Evolutionary conservation across 2,797 vertebrate species (phyloP), one percentile per base, ranked within the genome.

Genomic region (Antrozous pallidus): DNA sequence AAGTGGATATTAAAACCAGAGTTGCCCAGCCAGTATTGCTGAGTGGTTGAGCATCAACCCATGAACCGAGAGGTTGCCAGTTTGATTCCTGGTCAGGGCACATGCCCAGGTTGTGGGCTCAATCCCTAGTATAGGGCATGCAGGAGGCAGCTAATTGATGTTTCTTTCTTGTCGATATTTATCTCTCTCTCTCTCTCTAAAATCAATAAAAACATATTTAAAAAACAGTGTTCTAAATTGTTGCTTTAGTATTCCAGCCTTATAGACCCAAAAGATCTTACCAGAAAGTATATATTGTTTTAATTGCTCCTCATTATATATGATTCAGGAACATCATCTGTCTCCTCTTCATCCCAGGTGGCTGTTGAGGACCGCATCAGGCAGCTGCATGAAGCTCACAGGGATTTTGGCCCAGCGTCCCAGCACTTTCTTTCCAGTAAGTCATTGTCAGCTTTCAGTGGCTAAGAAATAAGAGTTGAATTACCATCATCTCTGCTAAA

Each of bases 331-430:
- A 95, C 33, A 88, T 96, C 0, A 96, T 91, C 92, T 95, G 88
- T 97, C 86, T 88, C 31, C 94, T 61, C 40, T 97, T 97, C 80
- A 88, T 96, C 94, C 92, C 98, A 99, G 99, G 98, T 99, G 90
- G 99, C 99, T 2, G 98, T 99, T 95, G 98, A 98, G 90, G 99
- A 99, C 77, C 99, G 99, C 94, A 98, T 99, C 96, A 99, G 99
- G 97, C 99, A 99, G 96, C 98, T 99, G 98, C 99, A 99, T 0
- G 99, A 99, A 85, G 99, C 99, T 97, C 99, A 99, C 94, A 98
- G 98, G 93, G 99, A 99, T 97, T 99, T 99, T 96, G 98, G 98
- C 71, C 98, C 98, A 6, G 98, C 98, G 77, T 98, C 99, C 88
- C 99, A 99, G 97, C 98, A 98, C 95, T 99, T 99, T 94, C 98